Percentiles rank a stretch among this genome's conserved stretches.
Evolutionary conservation across 1,140 invertebrate genomes (phyloP).

Genomic region (Piezodorus guildinii): DNA sequence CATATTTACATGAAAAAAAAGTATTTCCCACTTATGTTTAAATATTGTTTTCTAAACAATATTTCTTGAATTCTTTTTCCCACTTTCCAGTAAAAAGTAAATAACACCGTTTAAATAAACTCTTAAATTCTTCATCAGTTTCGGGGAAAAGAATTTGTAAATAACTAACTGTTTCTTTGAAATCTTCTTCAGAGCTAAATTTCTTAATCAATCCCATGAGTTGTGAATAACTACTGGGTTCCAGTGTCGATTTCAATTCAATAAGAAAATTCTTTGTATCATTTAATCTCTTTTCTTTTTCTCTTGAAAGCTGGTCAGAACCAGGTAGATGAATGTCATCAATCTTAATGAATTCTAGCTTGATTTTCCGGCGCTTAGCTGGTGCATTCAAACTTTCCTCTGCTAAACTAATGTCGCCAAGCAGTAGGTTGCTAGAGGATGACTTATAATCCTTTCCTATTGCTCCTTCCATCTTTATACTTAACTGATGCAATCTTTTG

Average conservation of each 20-base stretch:
- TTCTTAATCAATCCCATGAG: constrained; percentile 2
- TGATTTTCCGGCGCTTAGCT: background rate
- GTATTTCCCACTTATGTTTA: background rate
- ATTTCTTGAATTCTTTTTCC: background rate
- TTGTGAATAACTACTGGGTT: background rate
- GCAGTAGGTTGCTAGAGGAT: too few species aligned
- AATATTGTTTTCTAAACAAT: background rate
- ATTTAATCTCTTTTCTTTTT: constrained; percentile 14
- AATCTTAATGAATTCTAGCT: background rate
- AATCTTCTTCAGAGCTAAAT: constrained; percentile 1
- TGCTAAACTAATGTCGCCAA: too few species aligned
- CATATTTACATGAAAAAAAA: too few species aligned
- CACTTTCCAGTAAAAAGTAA: constrained; percentile 5
- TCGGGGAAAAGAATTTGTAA: background rate
- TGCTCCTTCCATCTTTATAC: too few species aligned
- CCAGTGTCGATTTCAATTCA: constrained; percentile 7
- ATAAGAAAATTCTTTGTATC: constrained; percentile 13
- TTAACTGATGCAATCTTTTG: too few species aligned
- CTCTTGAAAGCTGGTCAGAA: background rate
- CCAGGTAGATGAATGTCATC: background rate
- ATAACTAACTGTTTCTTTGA: background rate
- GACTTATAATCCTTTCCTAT: too few species aligned
- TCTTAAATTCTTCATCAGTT: background rate
- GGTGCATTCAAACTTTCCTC: background rate
- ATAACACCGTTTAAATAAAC: constrained; percentile 1